These are phyloP conservation scores for Lepus timidus DNA, from an alignment of 2,113 vertebrate genomes.

Conservation along the genomic window DNA sequence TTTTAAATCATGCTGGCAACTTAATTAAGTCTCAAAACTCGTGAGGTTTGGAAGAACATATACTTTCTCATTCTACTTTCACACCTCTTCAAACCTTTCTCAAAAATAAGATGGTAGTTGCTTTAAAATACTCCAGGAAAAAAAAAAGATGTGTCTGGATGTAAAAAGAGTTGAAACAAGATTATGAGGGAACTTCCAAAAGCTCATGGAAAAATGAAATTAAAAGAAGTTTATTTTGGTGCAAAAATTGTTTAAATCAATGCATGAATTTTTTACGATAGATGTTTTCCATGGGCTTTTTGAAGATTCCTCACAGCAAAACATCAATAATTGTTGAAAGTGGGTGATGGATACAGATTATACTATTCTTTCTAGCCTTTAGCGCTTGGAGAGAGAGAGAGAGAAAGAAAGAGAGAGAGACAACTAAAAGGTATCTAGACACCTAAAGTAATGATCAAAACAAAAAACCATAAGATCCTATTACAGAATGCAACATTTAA, in stretches of 20 bases:
- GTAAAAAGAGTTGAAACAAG: not conserved
- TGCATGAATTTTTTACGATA: no score
- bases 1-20: not conserved
- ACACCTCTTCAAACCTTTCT: slow-evolving; percentile 20
- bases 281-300: no score
- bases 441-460: slow-evolving; percentile 39
- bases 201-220: no score
- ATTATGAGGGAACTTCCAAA: not conserved
- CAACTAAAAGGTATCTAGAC: not conserved
- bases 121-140: slow-evolving; percentile 30
- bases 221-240: no score
- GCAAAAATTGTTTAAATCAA: no score
- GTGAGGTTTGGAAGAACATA: slow-evolving; percentile 31
- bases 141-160: not conserved
- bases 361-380: not conserved
- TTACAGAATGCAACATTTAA: slow-evolving; percentile 52
- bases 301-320: not conserved
- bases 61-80: slow-evolving; percentile 60
- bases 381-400: not conserved
- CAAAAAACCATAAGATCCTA: not conserved
- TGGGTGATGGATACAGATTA: not conserved
- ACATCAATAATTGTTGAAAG: slow-evolving; percentile 18
- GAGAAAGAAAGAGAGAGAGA: not conserved
- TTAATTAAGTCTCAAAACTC: slow-evolving; percentile 53
- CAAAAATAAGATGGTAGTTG: slow-evolving; percentile 6